phyloP scores from a whole-genome alignment of 2,113 vertebrate species.

The Actenoides lindsayi region DNA sequence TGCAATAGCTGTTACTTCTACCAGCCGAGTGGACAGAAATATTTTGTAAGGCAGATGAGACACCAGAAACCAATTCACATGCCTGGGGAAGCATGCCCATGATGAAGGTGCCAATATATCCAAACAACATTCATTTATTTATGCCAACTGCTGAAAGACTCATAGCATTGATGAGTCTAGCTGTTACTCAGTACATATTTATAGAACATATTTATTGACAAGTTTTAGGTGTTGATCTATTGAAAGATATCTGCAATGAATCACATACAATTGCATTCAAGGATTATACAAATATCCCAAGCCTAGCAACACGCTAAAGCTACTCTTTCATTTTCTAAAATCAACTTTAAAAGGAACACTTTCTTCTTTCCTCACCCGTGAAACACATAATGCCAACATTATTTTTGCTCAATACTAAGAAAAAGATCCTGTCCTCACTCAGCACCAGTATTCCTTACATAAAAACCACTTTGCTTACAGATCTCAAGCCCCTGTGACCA shows the following conservation, averaged over 20 bases:
- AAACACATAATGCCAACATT: conserved; percentile 24
- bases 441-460: background rate
- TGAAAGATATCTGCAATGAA: conserved; percentile 10
- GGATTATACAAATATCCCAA: conserved; percentile 29
- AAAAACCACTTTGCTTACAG: background rate
- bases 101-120: background rate
- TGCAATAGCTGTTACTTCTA: background rate
- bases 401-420: conserved; percentile 6
- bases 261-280: background rate
- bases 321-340: conserved; percentile 29
- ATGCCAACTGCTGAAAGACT: conserved; percentile 29
- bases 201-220: conserved; percentile 47
- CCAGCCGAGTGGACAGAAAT: background rate
- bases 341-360: conserved; percentile 28
- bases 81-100: background rate
- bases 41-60: background rate
- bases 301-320: conserved; percentile 26
- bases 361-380: background rate
- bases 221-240: conserved; percentile 26
- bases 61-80: background rate
- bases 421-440: background rate
- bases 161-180: background rate
- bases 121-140: background rate
- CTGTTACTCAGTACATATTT: conserved; percentile 19
- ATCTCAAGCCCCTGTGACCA: background rate